Base-by-base conservation (phyloP, 2,888 invertebrate species). In the Ditylenchus weischeri region DNA sequence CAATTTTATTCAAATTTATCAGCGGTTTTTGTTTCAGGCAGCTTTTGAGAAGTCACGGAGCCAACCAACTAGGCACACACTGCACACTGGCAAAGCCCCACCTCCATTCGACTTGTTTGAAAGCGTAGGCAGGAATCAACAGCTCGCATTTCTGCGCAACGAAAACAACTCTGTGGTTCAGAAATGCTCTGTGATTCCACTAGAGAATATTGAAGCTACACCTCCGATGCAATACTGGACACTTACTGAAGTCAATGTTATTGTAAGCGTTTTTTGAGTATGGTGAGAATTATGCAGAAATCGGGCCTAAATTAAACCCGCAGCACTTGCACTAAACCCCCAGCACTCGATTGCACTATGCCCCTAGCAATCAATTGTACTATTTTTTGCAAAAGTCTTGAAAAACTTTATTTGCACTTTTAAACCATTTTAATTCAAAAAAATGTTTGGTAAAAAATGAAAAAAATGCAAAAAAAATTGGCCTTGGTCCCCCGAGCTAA, bases 191-290 rank as follows among this genome's bases (percentile, higher is more conserved):
- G 49, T 69, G 23, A 57, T 68, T 35, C 68, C 67, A 15, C 65
- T 72, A 35, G 67, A 72, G 50, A 35, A 66, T 21, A 60, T 74
- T 49, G 70, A 68, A 54, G 36, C 70, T 4, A 54, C 68, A 15
- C 74, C 74, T 21, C 65, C 70, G 10, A 74, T 76, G 75, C 65
- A 69, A 50, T 74, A 73, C 62, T 74, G 72, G 72, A 74, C 74
- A 1, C 68, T 74, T 29, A 74, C 74, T 38, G 75, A 75, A 58
- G 69, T 70, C 50, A 74, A 74, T 64, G 66, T 74, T 43, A 66
- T 64, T 15, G 75, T 72, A 11, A 48, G 69, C 61, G 49, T 13
- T 19, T 21, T 59, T 59, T 59, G 3, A 50, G 18, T 50, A 50
- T 50, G n/a, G 50, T 4, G 6, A 50, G 6, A 19, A 50, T n/a